Base-by-base conservation (phyloP, 92 coral and sea anemone genomes). In the Actinernus sp. region DNA sequence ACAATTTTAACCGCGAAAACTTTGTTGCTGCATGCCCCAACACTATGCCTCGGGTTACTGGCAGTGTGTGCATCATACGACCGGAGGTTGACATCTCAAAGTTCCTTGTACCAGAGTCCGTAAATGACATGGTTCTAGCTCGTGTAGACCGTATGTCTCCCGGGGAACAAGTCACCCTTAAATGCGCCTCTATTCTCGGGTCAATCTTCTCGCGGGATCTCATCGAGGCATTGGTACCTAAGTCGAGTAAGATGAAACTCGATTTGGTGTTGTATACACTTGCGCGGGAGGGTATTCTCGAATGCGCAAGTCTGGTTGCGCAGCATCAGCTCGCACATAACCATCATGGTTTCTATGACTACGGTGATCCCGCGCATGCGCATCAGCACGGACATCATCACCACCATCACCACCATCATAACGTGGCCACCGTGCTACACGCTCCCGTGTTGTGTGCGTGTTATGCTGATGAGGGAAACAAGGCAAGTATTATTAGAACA, bases 341-440 rank as follows among this genome's bases (percentile, higher is more conserved):
- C 40, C 99, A 95, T 31, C 99, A 95, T 40, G 99, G 99, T 36
- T 95, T 95, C 79, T 90, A 90, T 63, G 97, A 90, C 71, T 90
- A 86, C 70, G 84, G 84, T 37, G 97, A 95, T 48, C 97, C 97
- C 20, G 73, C 77, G 29, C 92, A 85, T 63, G 92, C 88, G 12
- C 99, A 95, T 5, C 99, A 95, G 14, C 99, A 94, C 68, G 64
- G 83, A 0, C 92, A 95, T 21, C 97, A 91, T 57, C 99, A 95
- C 69, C 99, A 95, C 62, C 99, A 95, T 37, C 99, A 95, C 57
- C 99, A 91, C 74, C 99, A 91, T 64, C 99, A 95, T 74, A 92
- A 91, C 39, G 89, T 95, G 11, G 83, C 96, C 3, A 87, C 79
- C 41, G 53, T 92, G 2, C 82, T 91, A 3, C 97, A 92, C 48